Base-by-base conservation (phyloP, 2,888 invertebrate genomes). In the Globia sparganii region DNA sequence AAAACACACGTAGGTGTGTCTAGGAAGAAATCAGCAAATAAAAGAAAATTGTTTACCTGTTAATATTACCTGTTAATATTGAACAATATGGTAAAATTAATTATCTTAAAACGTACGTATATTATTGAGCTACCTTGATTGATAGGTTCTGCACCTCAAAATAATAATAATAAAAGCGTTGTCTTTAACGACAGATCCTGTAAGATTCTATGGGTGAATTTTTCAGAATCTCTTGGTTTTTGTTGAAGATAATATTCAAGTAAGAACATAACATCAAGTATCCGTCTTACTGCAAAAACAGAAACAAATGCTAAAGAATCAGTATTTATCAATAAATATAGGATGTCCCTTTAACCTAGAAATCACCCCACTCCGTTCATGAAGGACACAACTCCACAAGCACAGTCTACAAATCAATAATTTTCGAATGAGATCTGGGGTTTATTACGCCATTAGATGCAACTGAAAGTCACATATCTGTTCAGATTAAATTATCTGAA, bases 41-140 rank as follows among this genome's bases (percentile, higher is more conserved):
- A 61, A 49, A 9, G 46, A 40, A 21, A 72, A 31, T 31, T 56
- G 25, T 49, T 28, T 28, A n/a, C n/a, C 18, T 31, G 21, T 31
- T 72, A 25, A 70, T 70, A 49, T 72, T 71, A n/a, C n/a, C 18
- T 31, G 21, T 31, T 72, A 25, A 70, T 70, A 49, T 72, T 71
- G 4, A 53, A 43, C 8, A n/a, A 21, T n/a, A 21, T 53, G 31
- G 25, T 71, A 31, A 71, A 59, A 56, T n/a, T 11, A n/a, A 56
- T 25, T n/a, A 53, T 49, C 49, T 15, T 37, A 21, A 67, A 1
- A 34, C 0, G 4, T 5, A n/a, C 21, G 37, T 37, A 46, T 34
- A 31, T 71, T 34, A 46, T 34, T 37, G 21, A 49, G 21, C 28
- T 34, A 46, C 37, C 6, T 25, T 37, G 53, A 31, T 53, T 37